These are phyloP conservation scores for Enteromius paludinosus DNA, from an alignment of 2,797 vertebrate genomes.

Conservation along the genomic window DNA sequence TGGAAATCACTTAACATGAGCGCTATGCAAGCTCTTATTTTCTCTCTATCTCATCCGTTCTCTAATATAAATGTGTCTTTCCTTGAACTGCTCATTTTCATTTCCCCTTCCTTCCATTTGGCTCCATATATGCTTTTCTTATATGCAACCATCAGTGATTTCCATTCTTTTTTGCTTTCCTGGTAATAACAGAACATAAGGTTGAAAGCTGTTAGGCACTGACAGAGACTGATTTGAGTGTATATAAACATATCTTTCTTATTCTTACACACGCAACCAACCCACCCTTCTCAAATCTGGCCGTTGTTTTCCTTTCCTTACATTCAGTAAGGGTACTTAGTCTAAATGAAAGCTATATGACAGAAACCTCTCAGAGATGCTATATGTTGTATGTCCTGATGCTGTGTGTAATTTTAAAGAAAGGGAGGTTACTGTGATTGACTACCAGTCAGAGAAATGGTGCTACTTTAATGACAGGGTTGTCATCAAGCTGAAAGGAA, in stretches of 20 bases:
- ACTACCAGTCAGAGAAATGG: constrained; percentile 12
- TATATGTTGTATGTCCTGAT: constrained; percentile 4
- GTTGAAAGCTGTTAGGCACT: background rate
- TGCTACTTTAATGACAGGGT: constrained; percentile 20
- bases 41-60: constrained; percentile 12
- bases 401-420: constrained; percentile 7
- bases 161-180: constrained; percentile 7
- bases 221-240: constrained; percentile 4
- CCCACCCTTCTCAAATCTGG: background rate
- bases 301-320: constrained; percentile 1
- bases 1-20: constrained; percentile 52
- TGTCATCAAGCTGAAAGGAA: constrained; percentile 30
- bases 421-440: constrained; percentile 28
- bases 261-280: background rate
- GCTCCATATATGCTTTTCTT: background rate
- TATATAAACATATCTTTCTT: background rate
- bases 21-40: constrained; percentile 10
- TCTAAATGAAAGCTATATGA: constrained; percentile 61
- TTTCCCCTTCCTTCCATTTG: constrained; percentile 25
- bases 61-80: constrained; percentile 10
- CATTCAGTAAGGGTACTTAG: constrained; percentile 55
- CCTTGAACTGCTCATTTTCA: constrained; percentile 4
- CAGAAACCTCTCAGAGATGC: constrained; percentile 45
- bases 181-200: constrained; percentile 18
- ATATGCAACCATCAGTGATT: constrained; percentile 3